These are phyloP conservation scores for Macropodus opercularis DNA, from an alignment of 2,797 vertebrate genomes.

Conservation along the genomic window DNA sequence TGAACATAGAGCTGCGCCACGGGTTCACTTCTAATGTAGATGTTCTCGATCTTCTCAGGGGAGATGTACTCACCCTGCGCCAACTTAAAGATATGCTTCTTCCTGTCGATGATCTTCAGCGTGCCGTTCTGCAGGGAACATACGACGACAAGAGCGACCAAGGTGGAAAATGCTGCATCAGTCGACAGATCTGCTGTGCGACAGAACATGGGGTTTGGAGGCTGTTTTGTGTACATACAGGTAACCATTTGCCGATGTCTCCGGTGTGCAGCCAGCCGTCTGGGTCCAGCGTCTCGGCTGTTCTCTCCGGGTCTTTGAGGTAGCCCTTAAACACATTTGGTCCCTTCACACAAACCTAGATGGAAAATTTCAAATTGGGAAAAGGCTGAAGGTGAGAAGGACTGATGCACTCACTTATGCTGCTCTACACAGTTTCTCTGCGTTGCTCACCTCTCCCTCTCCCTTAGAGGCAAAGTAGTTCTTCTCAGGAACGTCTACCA, in stretches of 20 bases:
- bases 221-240: constrained; percentile 75
- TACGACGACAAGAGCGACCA: neutral
- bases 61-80: constrained; percentile 99
- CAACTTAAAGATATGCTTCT: constrained; percentile 99
- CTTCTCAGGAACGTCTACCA: constrained; percentile 94
- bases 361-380: neutral
- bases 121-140: constrained; percentile 87
- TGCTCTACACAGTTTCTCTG: too few relatives aligned
- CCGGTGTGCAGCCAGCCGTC: constrained; percentile 97
- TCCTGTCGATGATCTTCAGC: constrained; percentile 96
- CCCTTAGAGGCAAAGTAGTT: constrained; percentile 95
- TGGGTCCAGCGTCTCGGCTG: constrained; percentile 89
- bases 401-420: neutral
- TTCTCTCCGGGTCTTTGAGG: constrained; percentile 92
- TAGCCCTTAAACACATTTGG: constrained; percentile 98
- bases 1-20: constrained; percentile 95
- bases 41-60: constrained; percentile 98
- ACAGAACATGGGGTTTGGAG: neutral
- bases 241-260: constrained; percentile 95
- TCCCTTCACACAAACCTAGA: constrained; percentile 96
- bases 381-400: neutral
- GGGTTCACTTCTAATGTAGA: constrained; percentile 94
- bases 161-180: neutral
- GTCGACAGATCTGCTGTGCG: neutral
- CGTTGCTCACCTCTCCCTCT: constrained; percentile 90